Base-by-base conservation (phyloP, 2,888 invertebrate species). In the Cremastobaeus sp. region DNA sequence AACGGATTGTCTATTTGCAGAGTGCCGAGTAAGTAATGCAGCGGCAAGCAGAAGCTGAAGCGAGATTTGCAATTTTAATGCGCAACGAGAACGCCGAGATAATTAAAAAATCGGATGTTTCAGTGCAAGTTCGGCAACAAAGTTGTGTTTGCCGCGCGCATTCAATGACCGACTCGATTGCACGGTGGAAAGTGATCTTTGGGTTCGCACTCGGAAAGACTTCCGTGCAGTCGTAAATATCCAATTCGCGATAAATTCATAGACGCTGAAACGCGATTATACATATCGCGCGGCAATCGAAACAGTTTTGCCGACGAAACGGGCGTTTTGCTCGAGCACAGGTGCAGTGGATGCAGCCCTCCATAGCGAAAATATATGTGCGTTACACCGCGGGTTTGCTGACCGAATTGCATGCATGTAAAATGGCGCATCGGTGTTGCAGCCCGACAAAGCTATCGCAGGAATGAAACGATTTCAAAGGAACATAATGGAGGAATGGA, bases 231-330 rank as follows among this genome's bases (percentile, higher is more conserved):
- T n/a, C n/a, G n/a, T n/a, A n/a, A n/a, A n/a, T n/a, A n/a, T n/a
- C n/a, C n/a, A n/a, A n/a, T n/a, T n/a, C n/a, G n/a, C n/a, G n/a
- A n/a, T n/a, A 21, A 41, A 41, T 20, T 41, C 11, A 9, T 15
- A 28, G 28, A 28, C 45, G 30, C 12, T 28, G 48, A 48, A 47
- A 48, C 18, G 32, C 18, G 32, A 48, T 48, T 48, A 48, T 47
- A 47, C 47, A 17, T 30, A 47, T 30, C 48, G 32, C 34, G 32
- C 48, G n/a, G n/a, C 48, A 48, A 48, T 48, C 32, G 32, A 5
- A 48, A 20, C 32, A 20, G 18, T 48, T 32, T 25, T 17, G 17
- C 34, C 48, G 32, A 32, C 34, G 48, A 48, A 32, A 48, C 18
- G 48, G 32, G 48, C 32, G 18, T 18, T 48, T 48, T 48, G 32